Conservation (phyloP, 1,140 invertebrate species). For the Epicauta chinensis region DNA sequence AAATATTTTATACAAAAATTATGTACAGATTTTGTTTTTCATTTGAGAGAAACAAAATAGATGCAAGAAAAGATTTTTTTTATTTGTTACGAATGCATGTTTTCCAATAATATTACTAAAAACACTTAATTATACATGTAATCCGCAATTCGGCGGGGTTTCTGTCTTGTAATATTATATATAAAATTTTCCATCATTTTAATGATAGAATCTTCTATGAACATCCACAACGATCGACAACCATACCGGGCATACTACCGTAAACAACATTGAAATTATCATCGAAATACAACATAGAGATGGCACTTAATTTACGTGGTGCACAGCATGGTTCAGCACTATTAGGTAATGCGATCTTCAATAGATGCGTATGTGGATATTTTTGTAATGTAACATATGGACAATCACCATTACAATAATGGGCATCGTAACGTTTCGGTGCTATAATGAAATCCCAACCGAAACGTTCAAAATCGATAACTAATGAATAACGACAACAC, state of each 20-base stretch:
- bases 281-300: conserved; percentile 92
- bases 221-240: conserved; percentile 87
- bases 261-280: conserved; percentile 81
- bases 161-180: no score
- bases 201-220: no score
- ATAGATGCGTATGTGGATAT: conserved; percentile 90
- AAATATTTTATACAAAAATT: background rate
- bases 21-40: no score
- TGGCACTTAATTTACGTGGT: conserved; percentile 79
- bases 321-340: conserved; percentile 83
- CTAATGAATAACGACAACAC: conserved; percentile 86
- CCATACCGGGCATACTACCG: conserved; percentile 85
- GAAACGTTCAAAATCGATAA: conserved; percentile 93
- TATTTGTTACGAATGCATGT: no score
- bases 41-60: no score
- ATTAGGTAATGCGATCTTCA: conserved; percentile 63
- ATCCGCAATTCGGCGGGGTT: no score
- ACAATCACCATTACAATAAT: conserved; percentile 95
- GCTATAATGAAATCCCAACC: conserved; percentile 99
- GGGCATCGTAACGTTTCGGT: conserved; percentile 90
- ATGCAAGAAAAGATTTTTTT: no score
- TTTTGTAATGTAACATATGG: conserved; percentile 82
- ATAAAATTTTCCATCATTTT: no score
- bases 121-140: no score
- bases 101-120: no score